phyloP scores from a whole-genome alignment of 2,113 vertebrate species.

The Thalassoma bifasciatum region DNA sequence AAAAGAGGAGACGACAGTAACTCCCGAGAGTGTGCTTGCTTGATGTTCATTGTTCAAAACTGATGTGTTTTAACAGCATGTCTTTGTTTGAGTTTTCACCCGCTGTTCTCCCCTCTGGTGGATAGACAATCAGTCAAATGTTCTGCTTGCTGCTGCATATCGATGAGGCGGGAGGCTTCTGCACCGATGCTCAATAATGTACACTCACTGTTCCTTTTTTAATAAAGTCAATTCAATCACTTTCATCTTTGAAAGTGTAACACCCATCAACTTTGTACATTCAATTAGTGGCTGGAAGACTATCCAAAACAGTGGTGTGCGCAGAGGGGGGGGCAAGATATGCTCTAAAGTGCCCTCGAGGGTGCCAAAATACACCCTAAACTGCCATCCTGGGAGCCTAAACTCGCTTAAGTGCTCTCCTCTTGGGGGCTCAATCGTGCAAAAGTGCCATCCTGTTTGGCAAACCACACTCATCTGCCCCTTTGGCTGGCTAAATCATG shows the following conservation, averaged over 20 bases:
- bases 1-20: slow-evolving; percentile 7
- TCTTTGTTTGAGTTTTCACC: slow-evolving; percentile 16
- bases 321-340: no score
- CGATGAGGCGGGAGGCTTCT: slow-evolving; percentile 23
- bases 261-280: no score
- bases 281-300: not conserved
- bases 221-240: slow-evolving; percentile 14
- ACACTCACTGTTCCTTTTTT: slow-evolving; percentile 12
- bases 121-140: slow-evolving; percentile 11
- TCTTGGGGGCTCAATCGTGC: no score
- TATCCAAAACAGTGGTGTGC: no score
- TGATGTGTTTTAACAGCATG: not conserved
- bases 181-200: slow-evolving; percentile 28
- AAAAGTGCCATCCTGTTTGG: no score
- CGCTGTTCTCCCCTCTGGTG: not conserved
- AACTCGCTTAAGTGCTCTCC: no score
- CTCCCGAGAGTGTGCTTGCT: not conserved
- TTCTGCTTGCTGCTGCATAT: not conserved
- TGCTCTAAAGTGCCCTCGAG: no score
- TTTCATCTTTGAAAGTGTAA: not conserved
- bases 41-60: slow-evolving; percentile 4
- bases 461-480: no score
- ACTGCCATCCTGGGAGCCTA: no score
- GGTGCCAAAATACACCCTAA: no score
- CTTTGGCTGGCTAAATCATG: no score